Percentiles rank a stretch among this genome's conserved stretches.
Evolutionary conservation across 1,140 invertebrate species (phyloP).

Genomic region (Apis laboriosa): DNA sequence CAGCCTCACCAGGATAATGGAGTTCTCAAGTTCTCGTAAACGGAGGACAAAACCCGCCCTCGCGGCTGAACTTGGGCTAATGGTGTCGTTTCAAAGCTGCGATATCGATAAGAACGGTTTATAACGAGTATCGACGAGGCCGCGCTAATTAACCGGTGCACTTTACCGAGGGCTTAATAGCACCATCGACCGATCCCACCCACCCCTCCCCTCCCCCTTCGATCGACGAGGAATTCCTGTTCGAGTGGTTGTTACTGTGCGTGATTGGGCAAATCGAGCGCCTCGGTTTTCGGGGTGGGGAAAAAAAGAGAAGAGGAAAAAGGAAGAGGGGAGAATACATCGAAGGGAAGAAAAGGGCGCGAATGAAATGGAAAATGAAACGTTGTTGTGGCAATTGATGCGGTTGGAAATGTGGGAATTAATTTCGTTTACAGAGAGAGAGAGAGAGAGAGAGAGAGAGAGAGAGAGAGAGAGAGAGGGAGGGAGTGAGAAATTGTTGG

Average conservation of each 20-base stretch:
- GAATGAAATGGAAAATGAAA: neutral
- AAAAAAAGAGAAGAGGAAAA: neutral
- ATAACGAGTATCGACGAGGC: slow-evolving; percentile 54
- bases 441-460: too few relatives aligned
- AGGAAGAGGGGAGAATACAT: neutral
- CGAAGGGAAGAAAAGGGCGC: neutral
- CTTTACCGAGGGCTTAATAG: slow-evolving; percentile 41
- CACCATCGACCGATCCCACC: too few relatives aligned
- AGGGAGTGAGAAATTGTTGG: neutral
- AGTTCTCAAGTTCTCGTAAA: slow-evolving; percentile 65
- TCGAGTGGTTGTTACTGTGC: neutral
- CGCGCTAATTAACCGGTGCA: slow-evolving; percentile 50
- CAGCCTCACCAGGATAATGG: slow-evolving; percentile 53
- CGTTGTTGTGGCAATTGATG: neutral
- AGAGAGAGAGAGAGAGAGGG: accelerated
- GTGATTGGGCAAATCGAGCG: neutral
- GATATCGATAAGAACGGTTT: slow-evolving; percentile 54
- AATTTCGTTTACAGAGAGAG: neutral
- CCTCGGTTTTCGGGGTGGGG: neutral
- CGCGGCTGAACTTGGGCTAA: slow-evolving; percentile 45
- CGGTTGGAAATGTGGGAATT: neutral
- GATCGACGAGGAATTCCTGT: neutral
- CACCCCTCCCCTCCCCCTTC: accelerated
- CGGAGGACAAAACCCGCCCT: slow-evolving; percentile 59
- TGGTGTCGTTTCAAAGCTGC: slow-evolving; percentile 52